phyloP scores from a whole-genome alignment of 1,140 invertebrate species.

The Heliconius nattereri region DNA sequence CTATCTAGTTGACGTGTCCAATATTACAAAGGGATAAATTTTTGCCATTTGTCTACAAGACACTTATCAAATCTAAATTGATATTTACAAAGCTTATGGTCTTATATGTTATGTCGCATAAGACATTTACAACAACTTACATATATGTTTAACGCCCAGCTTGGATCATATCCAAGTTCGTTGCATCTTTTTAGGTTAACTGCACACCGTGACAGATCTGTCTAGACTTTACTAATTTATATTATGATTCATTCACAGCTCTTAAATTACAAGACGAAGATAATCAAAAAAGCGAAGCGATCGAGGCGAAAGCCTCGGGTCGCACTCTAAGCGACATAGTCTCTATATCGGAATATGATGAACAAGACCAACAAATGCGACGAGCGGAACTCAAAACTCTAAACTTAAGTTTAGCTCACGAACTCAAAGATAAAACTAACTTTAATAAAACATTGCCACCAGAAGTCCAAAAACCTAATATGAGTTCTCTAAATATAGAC shows the following conservation, averaged over 20 bases:
- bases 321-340: slow-evolving; percentile 86
- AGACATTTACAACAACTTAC: not conserved
- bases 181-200: slow-evolving; percentile 47
- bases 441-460: slow-evolving; percentile 65
- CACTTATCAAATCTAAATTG: not conserved
- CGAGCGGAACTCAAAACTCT: slow-evolving; percentile 68
- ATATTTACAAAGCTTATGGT: not conserved
- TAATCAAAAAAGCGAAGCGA: slow-evolving; percentile 71
- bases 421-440: slow-evolving; percentile 49
- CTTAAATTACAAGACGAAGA: slow-evolving; percentile 81
- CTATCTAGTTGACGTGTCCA: no score
- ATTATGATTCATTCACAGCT: slow-evolving; percentile 65
- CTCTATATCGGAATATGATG: slow-evolving; percentile 86
- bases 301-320: slow-evolving; percentile 82
- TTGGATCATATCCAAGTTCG: slow-evolving; percentile 65
- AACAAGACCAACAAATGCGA: slow-evolving; percentile 81
- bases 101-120: no score
- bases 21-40: not conserved
- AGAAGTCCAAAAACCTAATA: slow-evolving; percentile 56
- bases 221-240: slow-evolving; percentile 52
- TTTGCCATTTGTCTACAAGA: not conserved
- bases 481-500: slow-evolving; percentile 69
- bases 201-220: slow-evolving; percentile 37
- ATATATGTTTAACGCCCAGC: slow-evolving; percentile 21
- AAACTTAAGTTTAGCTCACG: slow-evolving; percentile 53